Evolutionary conservation across 2,113 vertebrate species (phyloP).

Genomic region (Podilymbus podiceps): DNA sequence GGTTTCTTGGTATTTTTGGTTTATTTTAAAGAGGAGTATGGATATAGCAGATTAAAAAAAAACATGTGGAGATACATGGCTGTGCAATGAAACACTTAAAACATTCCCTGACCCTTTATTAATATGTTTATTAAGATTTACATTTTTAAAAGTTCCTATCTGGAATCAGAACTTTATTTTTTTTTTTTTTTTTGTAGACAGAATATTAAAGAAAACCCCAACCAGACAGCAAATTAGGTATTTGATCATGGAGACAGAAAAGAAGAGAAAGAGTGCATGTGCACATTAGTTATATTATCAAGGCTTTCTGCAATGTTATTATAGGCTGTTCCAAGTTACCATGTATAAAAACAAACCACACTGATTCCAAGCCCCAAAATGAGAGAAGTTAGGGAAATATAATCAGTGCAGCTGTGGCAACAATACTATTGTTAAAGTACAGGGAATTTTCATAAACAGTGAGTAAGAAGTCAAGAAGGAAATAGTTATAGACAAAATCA

Average conservation of each 20-base stretch:
- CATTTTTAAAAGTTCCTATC: not conserved
- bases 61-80: not conserved
- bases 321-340: constrained; percentile 60
- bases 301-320: constrained; percentile 64
- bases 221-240: not conserved
- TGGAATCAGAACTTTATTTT: not conserved
- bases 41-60: not conserved
- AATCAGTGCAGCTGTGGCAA: constrained; percentile 70
- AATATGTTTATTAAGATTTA: not conserved
- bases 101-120: not conserved
- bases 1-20: not conserved
- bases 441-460: constrained; percentile 56
- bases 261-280: constrained; percentile 7
- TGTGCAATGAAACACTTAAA: not conserved
- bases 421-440: constrained; percentile 65
- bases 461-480: constrained; percentile 65
- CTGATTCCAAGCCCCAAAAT: constrained; percentile 49
- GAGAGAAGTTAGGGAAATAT: constrained; percentile 56
- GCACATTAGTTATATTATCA: constrained; percentile 57
- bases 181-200: not conserved
- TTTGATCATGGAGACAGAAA: constrained; percentile 8
- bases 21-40: not conserved
- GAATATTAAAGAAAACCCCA: not conserved
- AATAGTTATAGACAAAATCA: constrained; percentile 55
- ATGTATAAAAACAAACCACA: constrained; percentile 73